phyloP scores from a whole-genome alignment of 1,140 invertebrate genomes.

The Vanessa tameamea region DNA sequence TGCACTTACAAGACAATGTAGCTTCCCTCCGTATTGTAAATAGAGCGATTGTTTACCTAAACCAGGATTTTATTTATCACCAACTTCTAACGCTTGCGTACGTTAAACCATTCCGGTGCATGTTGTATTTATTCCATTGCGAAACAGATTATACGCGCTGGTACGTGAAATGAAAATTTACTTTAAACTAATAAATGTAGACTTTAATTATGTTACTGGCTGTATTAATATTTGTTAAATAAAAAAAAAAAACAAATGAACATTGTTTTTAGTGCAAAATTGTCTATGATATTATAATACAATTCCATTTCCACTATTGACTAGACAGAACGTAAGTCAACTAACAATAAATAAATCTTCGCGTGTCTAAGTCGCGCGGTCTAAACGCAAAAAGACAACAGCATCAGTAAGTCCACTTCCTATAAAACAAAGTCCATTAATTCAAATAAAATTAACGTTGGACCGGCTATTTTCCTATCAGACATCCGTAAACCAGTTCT shows the following conservation, averaged over 20 bases:
- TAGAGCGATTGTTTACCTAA: conserved; percentile 37
- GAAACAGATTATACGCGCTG: too few relatives aligned
- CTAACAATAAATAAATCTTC: conserved; percentile 29
- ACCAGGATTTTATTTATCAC: conserved; percentile 26
- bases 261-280: not conserved
- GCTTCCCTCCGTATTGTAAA: conserved; percentile 34
- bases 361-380: conserved; percentile 20
- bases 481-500: conserved; percentile 62
- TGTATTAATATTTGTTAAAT: too few relatives aligned
- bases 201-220: too few relatives aligned
- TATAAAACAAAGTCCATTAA: conserved; percentile 63
- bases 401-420: conserved; percentile 49
- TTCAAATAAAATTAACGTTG: conserved; percentile 63
- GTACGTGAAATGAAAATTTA: too few relatives aligned
- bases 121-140: not conserved
- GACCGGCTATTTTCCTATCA: conserved; percentile 59
- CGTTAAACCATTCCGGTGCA: not conserved
- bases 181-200: too few relatives aligned
- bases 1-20: conserved; percentile 34
- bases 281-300: not conserved
- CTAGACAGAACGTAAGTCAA: not conserved
- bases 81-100: conserved; percentile 10
- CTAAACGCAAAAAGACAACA: conserved; percentile 26
- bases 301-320: not conserved
- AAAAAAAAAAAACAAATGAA: too few relatives aligned